These are phyloP conservation scores for Leptura quadrifasciata DNA, from an alignment of 2,888 invertebrate genomes.

Conservation along the genomic window DNA sequence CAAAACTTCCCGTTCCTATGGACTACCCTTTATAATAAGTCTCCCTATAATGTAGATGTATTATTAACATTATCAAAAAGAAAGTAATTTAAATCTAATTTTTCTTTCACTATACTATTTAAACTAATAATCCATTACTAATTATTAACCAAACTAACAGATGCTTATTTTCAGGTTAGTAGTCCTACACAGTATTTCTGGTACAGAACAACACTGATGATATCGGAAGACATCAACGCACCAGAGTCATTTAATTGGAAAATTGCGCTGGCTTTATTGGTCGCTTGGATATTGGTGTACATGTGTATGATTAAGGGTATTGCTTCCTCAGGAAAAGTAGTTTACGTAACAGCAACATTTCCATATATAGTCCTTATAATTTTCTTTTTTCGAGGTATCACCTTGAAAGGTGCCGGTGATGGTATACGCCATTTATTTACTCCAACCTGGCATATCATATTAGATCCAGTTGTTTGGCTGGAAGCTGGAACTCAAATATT, in stretches of 20 bases:
- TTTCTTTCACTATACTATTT: too few relatives aligned
- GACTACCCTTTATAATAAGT: too few relatives aligned
- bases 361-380: constrained; percentile 96
- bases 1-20: too few relatives aligned
- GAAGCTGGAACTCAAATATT: constrained; percentile 99
- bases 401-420: constrained; percentile 83
- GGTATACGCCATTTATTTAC: constrained; percentile 93
- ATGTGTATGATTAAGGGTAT: constrained; percentile 98
- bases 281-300: constrained; percentile 96
- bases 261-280: constrained; percentile 88
- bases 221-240: constrained; percentile 90
- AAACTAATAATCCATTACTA: too few relatives aligned
- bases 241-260: constrained; percentile 94
- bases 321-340: constrained; percentile 96
- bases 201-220: constrained; percentile 94
- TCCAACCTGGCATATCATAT: constrained; percentile 92
- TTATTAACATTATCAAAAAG: too few relatives aligned
- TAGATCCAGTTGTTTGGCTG: constrained; percentile 97
- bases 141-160: neutral
- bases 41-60: too few relatives aligned
- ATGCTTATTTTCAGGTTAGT: constrained; percentile 80
- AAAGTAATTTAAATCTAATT: too few relatives aligned
- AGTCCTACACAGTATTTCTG: constrained; percentile 96
- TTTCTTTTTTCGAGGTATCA: constrained; percentile 96
- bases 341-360: constrained; percentile 97